Conservation (phyloP, 2,888 invertebrate species). For the Strigamia maritima region DNA sequence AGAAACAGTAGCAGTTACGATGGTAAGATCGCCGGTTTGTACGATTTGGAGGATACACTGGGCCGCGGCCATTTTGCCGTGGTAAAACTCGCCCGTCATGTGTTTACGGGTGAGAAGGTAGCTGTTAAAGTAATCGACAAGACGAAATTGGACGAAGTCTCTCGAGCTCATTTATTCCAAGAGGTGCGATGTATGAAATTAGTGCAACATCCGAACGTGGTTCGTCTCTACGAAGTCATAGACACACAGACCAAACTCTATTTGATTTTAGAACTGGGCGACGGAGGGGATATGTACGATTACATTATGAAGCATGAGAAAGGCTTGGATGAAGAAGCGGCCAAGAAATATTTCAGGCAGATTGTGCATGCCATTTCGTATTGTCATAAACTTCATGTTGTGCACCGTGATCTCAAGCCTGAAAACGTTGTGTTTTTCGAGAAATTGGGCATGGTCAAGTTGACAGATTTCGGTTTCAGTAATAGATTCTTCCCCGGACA, state of each 20-base stretch:
- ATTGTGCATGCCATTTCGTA: slow-evolving; percentile 96
- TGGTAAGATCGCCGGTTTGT: slow-evolving; percentile 90
- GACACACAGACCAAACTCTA: slow-evolving; percentile 98
- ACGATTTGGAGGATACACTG: slow-evolving; percentile 94
- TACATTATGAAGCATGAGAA: slow-evolving; percentile 92
- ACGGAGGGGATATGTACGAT: slow-evolving; percentile 97
- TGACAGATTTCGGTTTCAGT: slow-evolving; percentile 98
- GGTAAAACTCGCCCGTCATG: slow-evolving; percentile 95
- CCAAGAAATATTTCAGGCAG: slow-evolving; percentile 83
- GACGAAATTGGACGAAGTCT: slow-evolving; percentile 92
- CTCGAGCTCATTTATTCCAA: slow-evolving; percentile 92
- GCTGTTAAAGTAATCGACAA: slow-evolving; percentile 97
- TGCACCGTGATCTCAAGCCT: slow-evolving; percentile 93
- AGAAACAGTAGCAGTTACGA: slow-evolving; percentile 53
- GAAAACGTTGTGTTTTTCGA: slow-evolving; percentile 99
- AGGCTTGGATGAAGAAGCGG: slow-evolving; percentile 64
- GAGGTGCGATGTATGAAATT: slow-evolving; percentile 84
- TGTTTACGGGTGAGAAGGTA: slow-evolving; percentile 97
- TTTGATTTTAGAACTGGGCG: slow-evolving; percentile 93
- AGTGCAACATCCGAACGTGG: slow-evolving; percentile 98
- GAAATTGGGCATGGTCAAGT: slow-evolving; percentile 91
- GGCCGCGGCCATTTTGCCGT: slow-evolving; percentile 99
- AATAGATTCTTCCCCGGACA: slow-evolving; percentile 90
- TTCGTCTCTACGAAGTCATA: slow-evolving; percentile 96
- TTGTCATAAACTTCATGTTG: slow-evolving; percentile 88